phyloP scores from a whole-genome alignment of 2,888 invertebrate species.

The Limulus polyphemus region DNA sequence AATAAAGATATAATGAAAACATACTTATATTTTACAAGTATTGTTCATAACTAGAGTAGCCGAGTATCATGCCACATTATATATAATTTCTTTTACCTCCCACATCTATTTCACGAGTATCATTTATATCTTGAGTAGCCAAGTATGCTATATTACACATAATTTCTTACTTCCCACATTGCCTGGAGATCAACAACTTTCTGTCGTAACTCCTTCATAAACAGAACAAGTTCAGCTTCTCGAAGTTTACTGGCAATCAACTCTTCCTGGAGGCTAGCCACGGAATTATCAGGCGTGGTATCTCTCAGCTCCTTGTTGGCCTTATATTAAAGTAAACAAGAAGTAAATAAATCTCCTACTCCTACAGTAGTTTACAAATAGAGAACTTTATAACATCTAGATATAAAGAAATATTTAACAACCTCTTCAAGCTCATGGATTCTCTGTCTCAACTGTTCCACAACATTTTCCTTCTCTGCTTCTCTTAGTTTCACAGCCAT shows the following conservation, averaged over 20 bases:
- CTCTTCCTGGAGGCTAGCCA: conserved; percentile 93
- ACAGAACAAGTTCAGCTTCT: conserved; percentile 93
- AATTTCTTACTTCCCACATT: conserved; percentile 54
- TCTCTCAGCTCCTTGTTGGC: conserved; percentile 86
- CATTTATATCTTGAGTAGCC: no score
- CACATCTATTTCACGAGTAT: no score
- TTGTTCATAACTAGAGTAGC: no score
- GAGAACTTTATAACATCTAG: no score
- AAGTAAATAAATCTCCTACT: background rate
- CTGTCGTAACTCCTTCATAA: conserved; percentile 86
- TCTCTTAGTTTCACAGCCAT: conserved; percentile 81
- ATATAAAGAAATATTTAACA: no score
- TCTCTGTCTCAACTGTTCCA: conserved; percentile 69
- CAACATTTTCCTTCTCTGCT: conserved; percentile 78
- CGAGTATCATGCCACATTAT: no score
- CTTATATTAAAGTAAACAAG: conserved; percentile 28
- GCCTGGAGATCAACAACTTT: conserved; percentile 75
- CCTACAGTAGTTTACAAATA: no score
- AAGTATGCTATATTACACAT: no score
- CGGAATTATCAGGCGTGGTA: conserved; percentile 77
- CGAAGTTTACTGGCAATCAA: conserved; percentile 90
- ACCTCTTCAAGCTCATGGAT: conserved; percentile 70
- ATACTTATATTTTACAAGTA: no score
- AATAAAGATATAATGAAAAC: no score
- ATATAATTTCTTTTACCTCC: conserved; percentile 43